Base-by-base conservation (phyloP, 2,888 invertebrate genomes). In the Temnothorax rugatulus region DNA sequence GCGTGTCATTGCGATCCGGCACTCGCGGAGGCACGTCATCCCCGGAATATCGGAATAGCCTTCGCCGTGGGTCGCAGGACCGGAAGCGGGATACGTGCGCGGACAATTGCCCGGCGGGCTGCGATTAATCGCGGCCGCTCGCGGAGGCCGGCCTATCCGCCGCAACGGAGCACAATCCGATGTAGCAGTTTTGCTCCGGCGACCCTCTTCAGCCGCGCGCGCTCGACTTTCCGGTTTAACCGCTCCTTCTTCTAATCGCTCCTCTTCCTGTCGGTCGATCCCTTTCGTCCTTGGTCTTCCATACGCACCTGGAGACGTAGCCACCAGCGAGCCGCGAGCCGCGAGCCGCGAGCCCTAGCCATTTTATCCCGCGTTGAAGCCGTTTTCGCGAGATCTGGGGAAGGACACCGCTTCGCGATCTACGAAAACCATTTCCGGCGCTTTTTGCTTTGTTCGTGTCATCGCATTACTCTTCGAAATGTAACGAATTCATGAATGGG, bases 201-300 rank as follows among this genome's bases (percentile, higher is more conserved):
- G 88, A 88, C 84, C 79, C 77, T 82, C 86, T 87, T 86, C 88
- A 73, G 75, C 83, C 84, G 83, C 87, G 82, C 87, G 82, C 66
- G 90, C 91, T 92, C 91, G 92, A 92, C 90, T 92, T 92, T 92
- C 92, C 90, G 91, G 92, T 91, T 92, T 92, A 91, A 92, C 92
- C 90, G 89, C 92, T 91, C 88, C 87, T 89, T 90, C 89, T 91
- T 88, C 90, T 89, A 88, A 91, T 91, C 90, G 87, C 83, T 87
- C 75, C 85, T 84, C 88, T 90, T 91, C 90, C 91, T 87, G 85
- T 87, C 82, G 81, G 82, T 85, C 85, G 89, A 90, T 87, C 87
- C 83, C 84, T 84, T 84, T 85, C 87, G 89, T 86, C 89, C 91
- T 91, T 91, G 91, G 77, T 87, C 79, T 89, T 83, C 73, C 75